Percentiles rank a stretch among this genome's conserved stretches.
Conservation (phyloP, 92 coral and sea anemone species). For the Phenganax subtilis region DNA sequence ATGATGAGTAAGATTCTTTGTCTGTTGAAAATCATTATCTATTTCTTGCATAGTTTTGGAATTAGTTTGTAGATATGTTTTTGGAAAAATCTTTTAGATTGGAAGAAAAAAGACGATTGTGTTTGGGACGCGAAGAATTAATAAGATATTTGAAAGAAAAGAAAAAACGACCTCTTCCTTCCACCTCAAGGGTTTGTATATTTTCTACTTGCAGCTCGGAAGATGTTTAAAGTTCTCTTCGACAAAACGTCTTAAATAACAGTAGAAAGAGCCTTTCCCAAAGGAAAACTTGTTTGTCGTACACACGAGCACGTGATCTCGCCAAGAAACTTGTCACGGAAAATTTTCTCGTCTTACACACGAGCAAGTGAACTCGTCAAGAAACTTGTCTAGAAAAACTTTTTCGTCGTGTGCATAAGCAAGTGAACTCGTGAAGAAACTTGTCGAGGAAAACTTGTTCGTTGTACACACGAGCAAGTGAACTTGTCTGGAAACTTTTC, state of each 20-base stretch:
- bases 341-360: background rate
- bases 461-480: no score
- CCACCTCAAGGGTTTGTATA: conserved; percentile 53
- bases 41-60: no score
- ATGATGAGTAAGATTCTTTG: no score
- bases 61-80: background rate
- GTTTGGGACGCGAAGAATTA: conserved; percentile 70
- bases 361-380: background rate
- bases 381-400: background rate
- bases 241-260: no score
- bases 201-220: background rate
- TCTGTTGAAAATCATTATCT: no score
- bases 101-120: conserved; percentile 72
- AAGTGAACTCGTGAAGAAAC: no score
- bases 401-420: no score
- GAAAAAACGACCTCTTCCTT: conserved; percentile 82
- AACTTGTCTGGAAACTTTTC: no score
- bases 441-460: no score
- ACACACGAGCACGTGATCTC: background rate
- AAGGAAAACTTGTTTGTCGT: no score
- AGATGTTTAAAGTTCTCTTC: no score
- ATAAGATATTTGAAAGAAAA: conserved; percentile 74
- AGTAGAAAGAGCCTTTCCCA: no score
- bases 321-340: background rate
- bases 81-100: conserved; percentile 43